phyloP scores from a whole-genome alignment of 1,140 invertebrate genomes.

The Brachionus paranguensis region DNA sequence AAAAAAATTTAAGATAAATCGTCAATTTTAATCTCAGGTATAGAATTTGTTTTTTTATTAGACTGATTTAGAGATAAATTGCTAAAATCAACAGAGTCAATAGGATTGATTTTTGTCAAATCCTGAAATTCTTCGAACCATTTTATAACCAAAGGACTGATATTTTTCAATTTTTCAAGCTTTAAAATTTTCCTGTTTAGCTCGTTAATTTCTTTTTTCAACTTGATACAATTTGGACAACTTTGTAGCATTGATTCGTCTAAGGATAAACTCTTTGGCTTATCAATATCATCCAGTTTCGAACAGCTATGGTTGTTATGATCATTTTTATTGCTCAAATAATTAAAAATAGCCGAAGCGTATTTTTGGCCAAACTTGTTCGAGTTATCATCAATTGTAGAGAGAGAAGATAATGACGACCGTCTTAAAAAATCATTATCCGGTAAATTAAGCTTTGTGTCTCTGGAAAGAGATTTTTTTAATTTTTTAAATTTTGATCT shows the following conservation, averaged over 20 bases:
- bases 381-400: background rate
- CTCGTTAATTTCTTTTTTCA: background rate
- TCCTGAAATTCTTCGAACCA: background rate
- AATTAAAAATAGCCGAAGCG: background rate
- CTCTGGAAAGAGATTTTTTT: background rate
- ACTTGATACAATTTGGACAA: background rate
- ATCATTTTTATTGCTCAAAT: background rate
- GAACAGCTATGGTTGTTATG: background rate
- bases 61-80: background rate
- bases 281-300: background rate
- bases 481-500: background rate
- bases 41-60: background rate
- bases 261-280: background rate
- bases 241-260: background rate
- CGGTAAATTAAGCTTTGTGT: conserved; percentile 21
- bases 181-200: background rate
- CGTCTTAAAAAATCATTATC: background rate
- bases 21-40: background rate
- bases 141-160: background rate
- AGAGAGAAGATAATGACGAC: background rate
- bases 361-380: background rate
- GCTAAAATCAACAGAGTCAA: background rate
- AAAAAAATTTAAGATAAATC: background rate
- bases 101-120: background rate
- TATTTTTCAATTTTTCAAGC: background rate